These are phyloP conservation scores for Linurgus olivaceus DNA, from an alignment of 2,797 vertebrate species.

Conservation along the genomic window DNA sequence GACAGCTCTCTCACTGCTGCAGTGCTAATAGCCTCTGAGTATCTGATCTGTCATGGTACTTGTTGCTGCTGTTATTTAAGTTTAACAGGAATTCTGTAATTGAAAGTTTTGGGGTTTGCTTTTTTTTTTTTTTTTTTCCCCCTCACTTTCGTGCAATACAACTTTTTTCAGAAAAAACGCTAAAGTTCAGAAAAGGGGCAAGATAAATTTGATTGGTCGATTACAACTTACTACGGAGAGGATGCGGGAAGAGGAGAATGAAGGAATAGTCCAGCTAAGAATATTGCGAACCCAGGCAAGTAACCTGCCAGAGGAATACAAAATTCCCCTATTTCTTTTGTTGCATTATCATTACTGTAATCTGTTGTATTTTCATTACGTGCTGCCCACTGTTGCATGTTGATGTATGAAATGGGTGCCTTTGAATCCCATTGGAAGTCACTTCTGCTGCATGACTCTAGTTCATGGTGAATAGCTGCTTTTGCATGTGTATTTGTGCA, in stretches of 20 bases:
- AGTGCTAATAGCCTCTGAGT: neutral
- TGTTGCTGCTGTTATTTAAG: neutral
- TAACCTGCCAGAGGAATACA: neutral
- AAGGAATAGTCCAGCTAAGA: slow-evolving; percentile 96
- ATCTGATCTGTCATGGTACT: neutral
- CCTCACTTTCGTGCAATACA: slow-evolving; percentile 29
- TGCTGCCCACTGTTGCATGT: neutral
- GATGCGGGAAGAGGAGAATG: slow-evolving; percentile 98
- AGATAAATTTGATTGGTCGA: slow-evolving; percentile 97
- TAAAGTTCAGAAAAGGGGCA: slow-evolving; percentile 97
- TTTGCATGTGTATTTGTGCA: neutral
- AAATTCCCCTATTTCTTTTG: neutral
- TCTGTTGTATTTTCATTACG: neutral
- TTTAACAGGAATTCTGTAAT: neutral
- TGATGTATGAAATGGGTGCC: neutral
- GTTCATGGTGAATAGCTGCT: neutral
- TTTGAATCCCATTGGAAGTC: neutral
- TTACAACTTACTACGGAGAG: slow-evolving; percentile 96
- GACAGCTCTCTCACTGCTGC: neutral
- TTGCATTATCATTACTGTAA: neutral
- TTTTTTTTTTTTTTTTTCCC: neutral
- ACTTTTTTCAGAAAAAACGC: slow-evolving; percentile 90
- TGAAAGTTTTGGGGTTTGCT: neutral
- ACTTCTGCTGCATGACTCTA: neutral
- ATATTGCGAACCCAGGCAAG: slow-evolving; percentile 97